Base-by-base conservation (phyloP, 2,797 vertebrate species). In the Heteromormyrus szaboi region DNA sequence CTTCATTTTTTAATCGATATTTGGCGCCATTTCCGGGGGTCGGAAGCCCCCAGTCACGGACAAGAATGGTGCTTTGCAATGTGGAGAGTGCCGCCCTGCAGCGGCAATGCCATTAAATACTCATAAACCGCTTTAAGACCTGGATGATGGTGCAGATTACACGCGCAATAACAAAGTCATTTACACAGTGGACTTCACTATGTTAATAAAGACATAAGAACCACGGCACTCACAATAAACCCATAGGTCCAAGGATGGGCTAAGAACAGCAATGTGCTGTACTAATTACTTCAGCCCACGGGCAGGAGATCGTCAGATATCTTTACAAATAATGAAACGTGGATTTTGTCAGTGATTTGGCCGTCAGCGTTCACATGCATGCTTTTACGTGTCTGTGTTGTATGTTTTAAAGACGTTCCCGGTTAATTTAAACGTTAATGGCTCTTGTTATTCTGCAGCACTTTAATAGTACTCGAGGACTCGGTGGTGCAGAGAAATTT, bases 1-100 rank as follows among this genome's bases (percentile, higher is more conserved):
- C 44, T 89, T 89, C 29, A 56, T 54, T 86, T 85, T 51, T 89
- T 33, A 86, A 86, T 53, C 54, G 37, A 44, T 53, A 72, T 85
- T 89, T 72, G 81, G 59, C 29, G 9, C 4, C 19, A 37, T 9
- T 59, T 50, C 65, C 2, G 17, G 19, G 37, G 11, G 59, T 29
- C 84, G 48, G 48, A 19, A 4, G 14, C 41, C 68, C 4, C 29
- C 68, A 37, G 14, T 72, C 29, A 72, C 65, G 37, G 14, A 33
- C 33, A 37, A 72, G 33, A 37, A 72, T 41, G 68, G 12, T 37
- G 4, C 33, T 72, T 37, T 17, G 12, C 68, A 41, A 37, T 37
- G 33, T 17, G 14, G 29, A 72, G 68, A 72, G 68, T 33, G 33
- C 65, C 29, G 29, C 65, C 65, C 65, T 72, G 29, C 65, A 37